These are phyloP conservation scores for Seladonia tumulorum DNA, from an alignment of 2,888 invertebrate species.

Conservation along the genomic window DNA sequence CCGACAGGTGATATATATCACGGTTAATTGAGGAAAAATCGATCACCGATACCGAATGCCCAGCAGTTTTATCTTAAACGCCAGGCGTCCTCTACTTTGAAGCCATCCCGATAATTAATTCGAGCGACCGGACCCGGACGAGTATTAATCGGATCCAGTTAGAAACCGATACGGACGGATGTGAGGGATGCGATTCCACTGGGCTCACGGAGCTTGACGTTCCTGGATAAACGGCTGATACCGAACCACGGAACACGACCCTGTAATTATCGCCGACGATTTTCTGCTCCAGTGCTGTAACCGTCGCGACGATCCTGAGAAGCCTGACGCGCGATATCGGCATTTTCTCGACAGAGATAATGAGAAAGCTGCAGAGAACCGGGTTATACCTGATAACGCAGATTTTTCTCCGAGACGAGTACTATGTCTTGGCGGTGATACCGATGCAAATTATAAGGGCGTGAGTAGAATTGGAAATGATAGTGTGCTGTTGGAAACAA, in stretches of 20 bases:
- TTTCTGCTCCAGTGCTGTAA: background rate
- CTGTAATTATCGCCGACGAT: slow-evolving; percentile 17
- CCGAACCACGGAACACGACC: background rate
- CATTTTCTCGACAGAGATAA: slow-evolving; percentile 1
- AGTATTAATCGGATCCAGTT: slow-evolving; percentile 41
- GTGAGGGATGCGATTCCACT: background rate
- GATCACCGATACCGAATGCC: slow-evolving; percentile 6
- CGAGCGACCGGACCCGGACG: slow-evolving; percentile 17
- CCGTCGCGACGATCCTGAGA: background rate
- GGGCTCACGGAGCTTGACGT: slow-evolving; percentile 8
- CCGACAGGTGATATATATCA: slow-evolving; percentile 47
- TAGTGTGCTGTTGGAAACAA: background rate
- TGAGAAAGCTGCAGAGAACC: background rate
- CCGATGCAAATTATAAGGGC: background rate
- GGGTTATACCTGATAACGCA: background rate
- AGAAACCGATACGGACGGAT: background rate
- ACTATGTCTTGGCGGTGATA: background rate
- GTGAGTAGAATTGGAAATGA: background rate
- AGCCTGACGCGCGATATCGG: background rate
- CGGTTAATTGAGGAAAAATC: slow-evolving; percentile 53
- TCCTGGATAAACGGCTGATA: background rate
- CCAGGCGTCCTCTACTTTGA: background rate
- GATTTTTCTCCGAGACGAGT: background rate
- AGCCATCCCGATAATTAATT: slow-evolving; percentile 45
- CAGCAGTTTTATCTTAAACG: slow-evolving; percentile 50